Evolutionary conservation across 2,797 vertebrate genomes (phyloP).

Genomic region (Enteromius trimaculatus): DNA sequence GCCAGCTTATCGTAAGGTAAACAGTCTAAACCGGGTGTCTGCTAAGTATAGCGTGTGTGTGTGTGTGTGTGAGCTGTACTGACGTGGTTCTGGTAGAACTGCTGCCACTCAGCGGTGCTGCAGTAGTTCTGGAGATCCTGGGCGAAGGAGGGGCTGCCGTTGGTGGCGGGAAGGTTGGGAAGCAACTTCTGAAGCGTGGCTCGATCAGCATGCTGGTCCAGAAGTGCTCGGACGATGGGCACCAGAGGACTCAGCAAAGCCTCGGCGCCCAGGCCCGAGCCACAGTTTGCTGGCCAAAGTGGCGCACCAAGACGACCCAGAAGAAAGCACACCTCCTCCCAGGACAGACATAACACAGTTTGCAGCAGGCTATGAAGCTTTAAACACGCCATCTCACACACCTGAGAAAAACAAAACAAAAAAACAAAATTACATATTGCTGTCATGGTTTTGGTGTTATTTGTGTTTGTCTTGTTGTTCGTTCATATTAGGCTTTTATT

Average conservation of each 20-base stretch:
- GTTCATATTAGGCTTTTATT: not conserved
- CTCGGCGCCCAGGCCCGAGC: constrained; percentile 64
- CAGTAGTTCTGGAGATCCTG: constrained; percentile 93
- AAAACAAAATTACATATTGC: not conserved
- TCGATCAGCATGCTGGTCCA: constrained; percentile 88
- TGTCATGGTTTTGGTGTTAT: not conserved
- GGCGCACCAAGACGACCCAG: constrained; percentile 78
- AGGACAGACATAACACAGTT: constrained; percentile 82
- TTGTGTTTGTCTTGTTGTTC: not conserved
- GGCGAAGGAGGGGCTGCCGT: constrained; percentile 92
- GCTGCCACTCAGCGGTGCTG: constrained; percentile 85
- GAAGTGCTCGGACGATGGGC: constrained; percentile 87
- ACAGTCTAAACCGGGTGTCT: not conserved
- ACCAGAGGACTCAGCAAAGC: constrained; percentile 85
- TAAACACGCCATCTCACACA: constrained; percentile 90
- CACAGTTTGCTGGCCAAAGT: constrained; percentile 64
- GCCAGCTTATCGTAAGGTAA: constrained; percentile 17
- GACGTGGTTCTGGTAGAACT: constrained; percentile 90
- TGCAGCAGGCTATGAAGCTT: constrained; percentile 95
- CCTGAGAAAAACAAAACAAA: constrained; percentile 67
- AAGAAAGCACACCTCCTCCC: constrained; percentile 88
- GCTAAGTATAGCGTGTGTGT: not conserved
- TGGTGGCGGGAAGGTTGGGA: constrained; percentile 91
- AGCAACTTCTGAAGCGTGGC: constrained; percentile 84
- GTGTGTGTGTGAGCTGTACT: constrained; percentile 48